Percentiles rank a stretch among this genome's conserved stretches.
Evolutionary conservation across 1,140 invertebrate genomes (phyloP).

Genomic region (Thereuonema tuberculata): DNA sequence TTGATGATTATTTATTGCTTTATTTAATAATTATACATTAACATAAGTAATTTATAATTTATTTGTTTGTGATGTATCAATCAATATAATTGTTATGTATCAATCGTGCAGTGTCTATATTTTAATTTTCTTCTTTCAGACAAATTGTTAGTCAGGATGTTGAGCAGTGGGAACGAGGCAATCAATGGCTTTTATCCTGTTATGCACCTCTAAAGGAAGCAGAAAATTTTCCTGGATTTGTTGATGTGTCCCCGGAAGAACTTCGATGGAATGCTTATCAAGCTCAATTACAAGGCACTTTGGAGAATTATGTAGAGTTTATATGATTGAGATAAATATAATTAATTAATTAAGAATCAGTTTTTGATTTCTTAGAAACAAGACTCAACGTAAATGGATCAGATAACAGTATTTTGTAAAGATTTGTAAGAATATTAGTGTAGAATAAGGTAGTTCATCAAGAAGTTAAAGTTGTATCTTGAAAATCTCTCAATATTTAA

Average conservation of each 20-base stretch:
- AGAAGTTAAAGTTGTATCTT: too few relatives aligned
- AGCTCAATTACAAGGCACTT: not conserved
- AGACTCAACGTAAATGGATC: not conserved
- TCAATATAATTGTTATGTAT: not conserved
- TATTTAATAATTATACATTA: too few relatives aligned
- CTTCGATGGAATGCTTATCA: conserved; percentile 1
- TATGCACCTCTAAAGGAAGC: conserved; percentile 5
- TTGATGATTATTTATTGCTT: too few relatives aligned
- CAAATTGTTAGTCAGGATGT: not conserved
- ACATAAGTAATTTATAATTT: not conserved
- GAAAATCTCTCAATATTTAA: too few relatives aligned
- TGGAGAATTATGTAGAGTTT: conserved; percentile 1
- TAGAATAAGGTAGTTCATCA: too few relatives aligned
- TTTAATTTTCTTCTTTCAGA: not conserved
- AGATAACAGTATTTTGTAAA: not conserved
- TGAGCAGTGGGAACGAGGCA: not conserved
- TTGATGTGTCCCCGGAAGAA: conserved; percentile 9
- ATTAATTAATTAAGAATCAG: not conserved
- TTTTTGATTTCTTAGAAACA: not conserved
- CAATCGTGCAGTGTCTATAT: not conserved
- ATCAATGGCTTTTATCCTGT: conserved; percentile 2
- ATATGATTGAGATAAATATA: not conserved
- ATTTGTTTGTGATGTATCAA: not conserved
- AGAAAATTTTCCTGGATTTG: conserved; percentile 2
- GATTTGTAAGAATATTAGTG: too few relatives aligned